Conservation (phyloP, 2,888 invertebrate genomes). For the Neoaliturus tenellus region DNA sequence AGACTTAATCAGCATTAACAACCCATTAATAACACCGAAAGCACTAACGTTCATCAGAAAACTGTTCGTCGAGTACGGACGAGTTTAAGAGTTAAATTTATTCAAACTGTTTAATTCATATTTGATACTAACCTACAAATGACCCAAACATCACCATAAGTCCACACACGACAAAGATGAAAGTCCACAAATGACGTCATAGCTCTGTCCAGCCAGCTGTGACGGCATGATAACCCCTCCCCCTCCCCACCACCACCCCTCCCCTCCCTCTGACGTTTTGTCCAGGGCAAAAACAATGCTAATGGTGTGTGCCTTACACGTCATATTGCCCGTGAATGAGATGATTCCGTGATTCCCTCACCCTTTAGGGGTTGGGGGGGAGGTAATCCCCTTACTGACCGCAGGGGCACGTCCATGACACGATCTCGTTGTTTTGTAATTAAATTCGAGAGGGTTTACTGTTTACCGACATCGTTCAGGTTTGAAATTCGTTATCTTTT, state of each 20-base stretch:
- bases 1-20: no score
- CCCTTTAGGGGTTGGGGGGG: not conserved
- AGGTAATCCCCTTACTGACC: not conserved
- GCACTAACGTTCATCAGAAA: no score
- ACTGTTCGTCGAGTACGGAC: no score
- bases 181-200: not conserved
- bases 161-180: not conserved
- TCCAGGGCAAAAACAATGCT: conserved; percentile 26
- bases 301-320: conserved; percentile 30
- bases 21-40: no score
- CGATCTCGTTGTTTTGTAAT: not conserved
- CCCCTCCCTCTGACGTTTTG: not conserved
- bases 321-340: conserved; percentile 35
- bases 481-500: not conserved
- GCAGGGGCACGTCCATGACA: not conserved
- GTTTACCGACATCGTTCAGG: no score
- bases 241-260: not conserved
- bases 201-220: conserved; percentile 19
- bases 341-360: not conserved
- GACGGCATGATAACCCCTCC: conserved; percentile 4
- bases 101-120: no score
- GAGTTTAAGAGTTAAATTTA: no score
- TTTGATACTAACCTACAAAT: no score
- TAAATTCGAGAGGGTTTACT: conserved; percentile 7
- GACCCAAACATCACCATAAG: no score